Conservation (phyloP, 2,888 invertebrate species). For the Orthosia cruda region DNA sequence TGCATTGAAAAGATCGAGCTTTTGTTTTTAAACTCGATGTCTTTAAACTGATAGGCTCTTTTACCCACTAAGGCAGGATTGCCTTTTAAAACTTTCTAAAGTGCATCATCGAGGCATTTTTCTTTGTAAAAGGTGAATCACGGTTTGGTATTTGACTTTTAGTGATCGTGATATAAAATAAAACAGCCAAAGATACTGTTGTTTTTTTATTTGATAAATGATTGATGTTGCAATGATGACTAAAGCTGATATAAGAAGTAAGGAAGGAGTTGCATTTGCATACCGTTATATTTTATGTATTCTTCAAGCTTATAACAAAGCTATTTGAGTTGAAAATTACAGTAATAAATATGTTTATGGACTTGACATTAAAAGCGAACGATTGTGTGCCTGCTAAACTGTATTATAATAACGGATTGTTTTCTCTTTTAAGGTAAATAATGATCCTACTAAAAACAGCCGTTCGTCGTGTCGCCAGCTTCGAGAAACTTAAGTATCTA, state of each 20-base stretch:
- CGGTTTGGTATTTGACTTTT: slow-evolving; percentile 52
- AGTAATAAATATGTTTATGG: slow-evolving; percentile 40
- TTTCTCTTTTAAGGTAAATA: slow-evolving; percentile 67
- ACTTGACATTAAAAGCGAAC: slow-evolving; percentile 19
- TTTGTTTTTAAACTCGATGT: background rate
- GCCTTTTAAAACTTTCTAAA: slow-evolving; percentile 19
- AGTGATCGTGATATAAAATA: slow-evolving; percentile 42
- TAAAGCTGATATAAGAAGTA: slow-evolving; percentile 24
- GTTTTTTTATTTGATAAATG: slow-evolving; percentile 40
- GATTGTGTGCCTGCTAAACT: background rate
- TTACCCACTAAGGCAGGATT: background rate
- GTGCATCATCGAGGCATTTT: slow-evolving; percentile 17
- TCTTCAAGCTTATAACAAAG: slow-evolving; percentile 27
- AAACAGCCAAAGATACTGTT: slow-evolving; percentile 18
- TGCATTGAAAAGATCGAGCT: background rate
- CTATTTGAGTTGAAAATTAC: slow-evolving; percentile 25
- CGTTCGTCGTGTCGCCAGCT: background rate
- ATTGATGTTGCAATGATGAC: slow-evolving; percentile 32
- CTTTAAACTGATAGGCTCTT: background rate
- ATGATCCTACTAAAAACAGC: background rate
- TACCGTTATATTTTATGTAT: slow-evolving; percentile 64
- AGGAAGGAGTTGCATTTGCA: slow-evolving; percentile 42
- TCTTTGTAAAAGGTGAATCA: slow-evolving; percentile 45
- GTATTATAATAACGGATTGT: slow-evolving; percentile 24
- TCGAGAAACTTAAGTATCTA: slow-evolving; percentile 6